Evolutionary conservation across 2,797 vertebrate species (phyloP).

Genomic region (Florisuga fusca): DNA sequence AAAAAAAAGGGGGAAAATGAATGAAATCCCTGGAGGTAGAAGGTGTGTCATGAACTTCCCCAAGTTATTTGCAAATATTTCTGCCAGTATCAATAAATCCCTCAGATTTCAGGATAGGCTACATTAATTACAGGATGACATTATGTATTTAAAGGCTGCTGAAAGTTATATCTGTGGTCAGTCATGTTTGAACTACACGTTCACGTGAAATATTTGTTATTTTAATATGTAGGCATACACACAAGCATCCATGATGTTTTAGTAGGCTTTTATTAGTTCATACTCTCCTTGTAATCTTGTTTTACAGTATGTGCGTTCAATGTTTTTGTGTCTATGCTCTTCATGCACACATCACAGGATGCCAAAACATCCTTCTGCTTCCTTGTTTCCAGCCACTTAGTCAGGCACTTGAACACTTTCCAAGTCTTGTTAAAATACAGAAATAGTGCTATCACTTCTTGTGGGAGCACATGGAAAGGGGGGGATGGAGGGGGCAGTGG

Average conservation of each 20-base stretch:
- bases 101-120: slow-evolving; percentile 66
- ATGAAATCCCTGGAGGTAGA: slow-evolving; percentile 64
- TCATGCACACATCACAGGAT: slow-evolving; percentile 37
- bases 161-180: slow-evolving; percentile 63
- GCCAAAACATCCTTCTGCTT: slow-evolving; percentile 71
- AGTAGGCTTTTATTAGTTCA: slow-evolving; percentile 62
- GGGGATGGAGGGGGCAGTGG: background rate
- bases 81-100: slow-evolving; percentile 76
- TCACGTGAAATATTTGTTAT: slow-evolving; percentile 40
- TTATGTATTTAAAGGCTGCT: slow-evolving; percentile 67
- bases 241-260: slow-evolving; percentile 26
- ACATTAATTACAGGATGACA: slow-evolving; percentile 71
- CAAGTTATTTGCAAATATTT: slow-evolving; percentile 74
- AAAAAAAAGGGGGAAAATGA: slow-evolving; percentile 4
- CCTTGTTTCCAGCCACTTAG: slow-evolving; percentile 61
- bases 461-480: background rate
- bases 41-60: slow-evolving; percentile 71
- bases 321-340: slow-evolving; percentile 63
- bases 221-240: background rate
- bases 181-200: slow-evolving; percentile 19
- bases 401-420: slow-evolving; percentile 34
- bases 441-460: slow-evolving; percentile 17
- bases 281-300: slow-evolving; percentile 60
- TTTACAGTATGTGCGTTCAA: slow-evolving; percentile 59
- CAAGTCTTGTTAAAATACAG: slow-evolving; percentile 58